Evolutionary conservation across 2,797 vertebrate species (phyloP).

Genomic region (Malurus leucopterus): DNA sequence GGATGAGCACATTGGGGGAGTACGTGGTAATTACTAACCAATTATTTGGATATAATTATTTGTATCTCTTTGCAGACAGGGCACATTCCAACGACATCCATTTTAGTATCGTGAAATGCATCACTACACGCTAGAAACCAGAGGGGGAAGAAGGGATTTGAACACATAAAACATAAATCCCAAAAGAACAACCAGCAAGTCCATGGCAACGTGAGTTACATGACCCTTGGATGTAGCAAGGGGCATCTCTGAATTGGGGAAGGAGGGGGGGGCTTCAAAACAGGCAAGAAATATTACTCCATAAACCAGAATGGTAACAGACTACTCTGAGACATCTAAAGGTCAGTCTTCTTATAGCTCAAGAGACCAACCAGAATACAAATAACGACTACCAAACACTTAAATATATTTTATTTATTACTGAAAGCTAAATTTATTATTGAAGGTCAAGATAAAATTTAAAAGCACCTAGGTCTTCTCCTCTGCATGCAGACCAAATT

Average conservation of each 20-base stretch:
- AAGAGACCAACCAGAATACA: neutral
- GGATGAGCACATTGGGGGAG: neutral
- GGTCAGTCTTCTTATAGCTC: neutral
- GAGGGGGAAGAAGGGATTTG: neutral
- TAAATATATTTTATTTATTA: neutral
- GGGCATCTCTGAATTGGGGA: neutral
- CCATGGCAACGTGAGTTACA: neutral
- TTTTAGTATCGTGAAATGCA: neutral
- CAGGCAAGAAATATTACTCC: neutral
- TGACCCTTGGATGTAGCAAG: neutral
- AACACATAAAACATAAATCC: neutral
- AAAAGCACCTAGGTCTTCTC: neutral
- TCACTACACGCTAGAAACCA: rapidly evolving
- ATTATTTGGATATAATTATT: neutral
- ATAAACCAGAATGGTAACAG: neutral
- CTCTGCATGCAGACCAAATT: neutral
- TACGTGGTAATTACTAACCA: neutral
- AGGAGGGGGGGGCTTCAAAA: neutral
- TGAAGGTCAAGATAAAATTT: neutral
- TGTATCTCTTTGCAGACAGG: neutral
- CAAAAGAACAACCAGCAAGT: neutral
- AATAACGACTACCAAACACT: neutral
- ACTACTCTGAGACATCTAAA: neutral
- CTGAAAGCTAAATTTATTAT: neutral
- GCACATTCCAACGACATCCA: neutral